phyloP scores from a whole-genome alignment of 2,797 vertebrate genomes.

The Thaleichthys pacificus region DNA sequence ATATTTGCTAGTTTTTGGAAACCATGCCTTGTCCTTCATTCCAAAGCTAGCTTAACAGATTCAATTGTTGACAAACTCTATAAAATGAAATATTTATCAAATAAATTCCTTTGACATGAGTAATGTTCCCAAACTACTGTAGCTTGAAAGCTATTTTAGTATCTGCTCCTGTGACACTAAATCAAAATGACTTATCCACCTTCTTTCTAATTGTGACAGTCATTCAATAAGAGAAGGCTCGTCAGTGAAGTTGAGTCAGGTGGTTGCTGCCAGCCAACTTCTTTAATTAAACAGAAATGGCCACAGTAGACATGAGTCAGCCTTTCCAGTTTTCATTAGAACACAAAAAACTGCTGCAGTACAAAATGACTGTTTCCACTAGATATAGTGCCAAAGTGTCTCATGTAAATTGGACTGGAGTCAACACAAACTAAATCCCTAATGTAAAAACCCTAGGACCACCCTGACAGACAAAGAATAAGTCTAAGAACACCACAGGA shows the following conservation, averaged over 20 bases:
- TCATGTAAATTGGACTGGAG: not conserved
- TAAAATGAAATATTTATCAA: not conserved
- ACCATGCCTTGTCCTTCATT: too few species aligned
- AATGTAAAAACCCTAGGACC: not conserved
- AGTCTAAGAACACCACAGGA: not conserved
- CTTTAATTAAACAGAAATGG: conserved; percentile 1
- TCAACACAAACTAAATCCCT: not conserved
- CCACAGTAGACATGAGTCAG: not conserved
- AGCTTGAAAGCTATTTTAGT: conserved; percentile 3
- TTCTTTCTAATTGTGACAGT: not conserved
- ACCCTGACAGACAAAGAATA: too few species aligned
- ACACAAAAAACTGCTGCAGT: not conserved
- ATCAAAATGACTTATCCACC: not conserved
- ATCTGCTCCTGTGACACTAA: not conserved
- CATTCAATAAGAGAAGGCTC: not conserved
- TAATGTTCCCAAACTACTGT: not conserved
- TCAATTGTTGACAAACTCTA: not conserved
- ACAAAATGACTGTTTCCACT: not conserved
- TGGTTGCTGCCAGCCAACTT: not conserved
- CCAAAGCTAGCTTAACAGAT: too few species aligned
- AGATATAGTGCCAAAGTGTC: not conserved
- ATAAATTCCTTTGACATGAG: not conserved
- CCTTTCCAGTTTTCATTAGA: not conserved
- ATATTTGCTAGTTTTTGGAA: too few species aligned
- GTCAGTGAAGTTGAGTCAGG: not conserved